Percentiles rank a stretch among this genome's conserved stretches.
Evolutionary conservation across 2,888 invertebrate species (phyloP).

Genomic region (Pristionchus maxplancki): DNA sequence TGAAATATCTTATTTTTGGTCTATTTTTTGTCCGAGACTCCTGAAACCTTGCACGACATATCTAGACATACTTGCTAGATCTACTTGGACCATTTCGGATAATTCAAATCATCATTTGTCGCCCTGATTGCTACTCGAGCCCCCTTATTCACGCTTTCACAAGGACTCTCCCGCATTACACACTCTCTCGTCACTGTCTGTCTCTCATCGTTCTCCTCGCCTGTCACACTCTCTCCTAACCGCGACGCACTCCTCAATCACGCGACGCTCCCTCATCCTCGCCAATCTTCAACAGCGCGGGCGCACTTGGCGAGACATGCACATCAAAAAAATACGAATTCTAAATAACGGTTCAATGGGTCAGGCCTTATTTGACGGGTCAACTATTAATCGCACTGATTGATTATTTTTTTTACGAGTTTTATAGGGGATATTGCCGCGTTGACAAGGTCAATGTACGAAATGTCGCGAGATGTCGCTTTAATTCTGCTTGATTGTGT

Average conservation of each 20-base stretch:
- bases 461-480: too few relatives aligned
- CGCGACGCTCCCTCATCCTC: conserved; percentile 41
- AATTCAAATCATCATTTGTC: conserved; percentile 46
- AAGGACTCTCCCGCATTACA: background rate
- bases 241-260: conserved; percentile 24
- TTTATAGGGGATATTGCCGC: background rate
- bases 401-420: background rate
- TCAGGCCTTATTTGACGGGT: background rate
- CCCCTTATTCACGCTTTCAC: conserved; percentile 47
- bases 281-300: conserved; percentile 41
- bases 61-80: background rate
- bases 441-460: too few relatives aligned
- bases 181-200: conserved; percentile 28
- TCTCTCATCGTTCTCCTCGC: conserved; percentile 14
- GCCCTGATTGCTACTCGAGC: conserved; percentile 40
- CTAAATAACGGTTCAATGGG: conserved; percentile 25
- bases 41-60: background rate
- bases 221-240: conserved; percentile 15
- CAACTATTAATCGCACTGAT: background rate
- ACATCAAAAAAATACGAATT: conserved; percentile 39
- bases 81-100: background rate
- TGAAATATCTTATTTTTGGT: background rate
- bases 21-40: background rate
- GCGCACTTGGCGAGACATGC: conserved; percentile 13
- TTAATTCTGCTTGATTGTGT: background rate